Evolutionary conservation across 2,888 invertebrate genomes (phyloP), one percentile per base, ranked within the genome.

Genomic region (Chymomyza amoena): DNA sequence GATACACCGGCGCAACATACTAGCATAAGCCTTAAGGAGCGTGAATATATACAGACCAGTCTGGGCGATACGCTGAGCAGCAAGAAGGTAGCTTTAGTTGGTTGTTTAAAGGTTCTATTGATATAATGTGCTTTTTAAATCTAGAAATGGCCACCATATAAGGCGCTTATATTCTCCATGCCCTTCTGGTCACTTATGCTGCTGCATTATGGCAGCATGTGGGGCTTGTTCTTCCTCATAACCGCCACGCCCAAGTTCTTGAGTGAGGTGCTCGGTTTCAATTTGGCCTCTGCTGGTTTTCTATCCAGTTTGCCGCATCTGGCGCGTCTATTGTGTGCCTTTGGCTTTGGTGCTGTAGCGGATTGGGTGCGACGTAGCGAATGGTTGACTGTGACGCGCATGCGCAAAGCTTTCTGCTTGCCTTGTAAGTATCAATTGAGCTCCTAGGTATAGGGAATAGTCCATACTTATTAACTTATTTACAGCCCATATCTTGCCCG

Each of bases 161-260:
- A 91, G 80, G 91, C 92, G 39, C 69, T 96, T 51, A 73, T 94
- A 16, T 90, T 93, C 1, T 96, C 96, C 0, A 76, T 95, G 61
- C 96, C 96, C 16, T 96, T 96, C 90, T 92, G 95, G 91, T 94
- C 95, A 0, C 92, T 96, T 84, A 80, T 93, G 10, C 80, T 95
- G 1, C 92, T 95, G 28, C 96, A 96, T 81, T 96, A 95, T 81
- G 96, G 96, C 52, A 96, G 95, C 85, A 91, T 95, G 70, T 96
- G 96, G 94, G 95, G 96, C 1, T 89, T 96, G 36, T 95, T 95
- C 90, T 95, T 96, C 88, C 93, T 96, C 62, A 93, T 96, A 91
- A 96, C 95, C 0, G 95, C 95, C 51, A 95, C 96, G 59, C 96
- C 96, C 6, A 94, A 95, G 80, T 96, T 95, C 88, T 93, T 96